These are phyloP conservation scores for Enteromius unitaeniatus DNA, from an alignment of 2,797 vertebrate species.

Conservation along the genomic window DNA sequence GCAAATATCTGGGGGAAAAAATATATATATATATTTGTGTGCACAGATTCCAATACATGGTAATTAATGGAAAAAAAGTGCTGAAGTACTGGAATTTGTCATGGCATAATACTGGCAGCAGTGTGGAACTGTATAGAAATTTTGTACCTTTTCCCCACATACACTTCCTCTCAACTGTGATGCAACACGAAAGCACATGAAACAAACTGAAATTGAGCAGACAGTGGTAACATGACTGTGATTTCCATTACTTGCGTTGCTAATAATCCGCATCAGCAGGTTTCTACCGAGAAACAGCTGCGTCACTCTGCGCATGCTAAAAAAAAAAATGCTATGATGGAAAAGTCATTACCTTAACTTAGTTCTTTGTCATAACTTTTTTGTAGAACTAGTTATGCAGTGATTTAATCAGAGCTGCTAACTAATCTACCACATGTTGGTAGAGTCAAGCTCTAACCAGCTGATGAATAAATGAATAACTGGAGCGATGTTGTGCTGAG, in stretches of 20 bases:
- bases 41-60: neutral
- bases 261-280: conserved; percentile 41
- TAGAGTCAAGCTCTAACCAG: neutral
- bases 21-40: neutral
- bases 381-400: neutral
- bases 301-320: conserved; percentile 5
- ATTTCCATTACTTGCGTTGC: conserved; percentile 9
- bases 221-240: conserved; percentile 31
- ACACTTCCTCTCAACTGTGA: conserved; percentile 1
- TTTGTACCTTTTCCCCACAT: neutral
- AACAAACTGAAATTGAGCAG: neutral
- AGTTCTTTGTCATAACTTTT: neutral
- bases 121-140: neutral
- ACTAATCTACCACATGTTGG: neutral
- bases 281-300: conserved; percentile 30
- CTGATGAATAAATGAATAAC: neutral
- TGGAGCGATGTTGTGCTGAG: neutral
- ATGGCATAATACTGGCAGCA: neutral
- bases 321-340: conserved; percentile 30
- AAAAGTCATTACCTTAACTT: neutral
- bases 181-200: conserved; percentile 10
- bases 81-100: conserved; percentile 13
- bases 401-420: neutral
- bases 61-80: neutral
- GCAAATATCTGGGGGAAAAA: neutral